Evolutionary conservation across 1,140 invertebrate species (phyloP).

Genomic region (Sarcophaga peregrina): DNA sequence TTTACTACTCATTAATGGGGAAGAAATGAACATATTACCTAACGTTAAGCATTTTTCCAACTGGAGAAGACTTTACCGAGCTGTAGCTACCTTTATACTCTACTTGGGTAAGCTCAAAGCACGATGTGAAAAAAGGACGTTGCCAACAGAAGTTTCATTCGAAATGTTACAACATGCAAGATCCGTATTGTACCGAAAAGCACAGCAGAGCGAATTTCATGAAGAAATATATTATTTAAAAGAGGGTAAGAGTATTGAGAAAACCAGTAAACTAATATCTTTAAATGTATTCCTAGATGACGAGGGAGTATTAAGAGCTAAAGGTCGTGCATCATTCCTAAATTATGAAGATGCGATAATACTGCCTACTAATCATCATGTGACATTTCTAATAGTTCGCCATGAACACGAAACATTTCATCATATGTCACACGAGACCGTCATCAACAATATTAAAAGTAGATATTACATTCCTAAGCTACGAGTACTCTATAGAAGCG

Average conservation of each 20-base stretch:
- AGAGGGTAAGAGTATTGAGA: not conserved
- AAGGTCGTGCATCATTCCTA: not conserved
- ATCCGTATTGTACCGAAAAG: not conserved
- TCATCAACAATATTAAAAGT: conserved; percentile 16
- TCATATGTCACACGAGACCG: not conserved
- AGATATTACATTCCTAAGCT: not conserved
- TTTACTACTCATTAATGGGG: not conserved
- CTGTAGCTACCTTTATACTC: conserved; percentile 14
- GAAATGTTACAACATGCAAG: not conserved
- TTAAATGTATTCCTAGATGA: conserved; percentile 21
- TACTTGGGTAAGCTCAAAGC: not conserved
- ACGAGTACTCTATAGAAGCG: not conserved
- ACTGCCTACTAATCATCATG: not conserved
- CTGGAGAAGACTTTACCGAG: not conserved
- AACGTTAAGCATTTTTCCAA: not conserved
- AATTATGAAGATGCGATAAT: not conserved
- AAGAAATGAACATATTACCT: not conserved
- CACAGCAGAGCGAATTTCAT: not conserved
- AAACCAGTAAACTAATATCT: conserved; percentile 17
- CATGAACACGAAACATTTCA: not conserved
- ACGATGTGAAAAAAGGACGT: not conserved
- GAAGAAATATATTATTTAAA: not conserved
- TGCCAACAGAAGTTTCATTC: not conserved
- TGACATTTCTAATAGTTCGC: conserved; percentile 23
- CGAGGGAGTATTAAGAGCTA: not conserved